phyloP scores from a whole-genome alignment of 2,113 vertebrate genomes.

The Apaloderma vittatum region DNA sequence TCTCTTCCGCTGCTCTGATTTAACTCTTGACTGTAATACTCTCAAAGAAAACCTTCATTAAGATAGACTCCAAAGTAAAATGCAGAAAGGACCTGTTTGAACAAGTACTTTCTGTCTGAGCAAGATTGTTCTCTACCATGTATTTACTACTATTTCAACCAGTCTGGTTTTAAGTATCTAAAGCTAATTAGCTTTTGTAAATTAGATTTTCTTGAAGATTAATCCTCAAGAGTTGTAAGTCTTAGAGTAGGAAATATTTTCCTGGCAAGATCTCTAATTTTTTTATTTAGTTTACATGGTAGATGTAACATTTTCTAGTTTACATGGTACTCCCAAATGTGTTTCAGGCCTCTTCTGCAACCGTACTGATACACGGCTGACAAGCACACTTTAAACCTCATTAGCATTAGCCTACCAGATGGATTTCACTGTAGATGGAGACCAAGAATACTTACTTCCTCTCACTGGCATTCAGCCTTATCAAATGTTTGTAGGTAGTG shows the following conservation, averaged over 20 bases:
- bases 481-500: background rate
- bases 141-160: slow-evolving; percentile 19
- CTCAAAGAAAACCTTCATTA: slow-evolving; percentile 56
- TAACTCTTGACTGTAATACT: slow-evolving; percentile 49
- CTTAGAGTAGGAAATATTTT: background rate
- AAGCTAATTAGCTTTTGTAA: slow-evolving; percentile 30
- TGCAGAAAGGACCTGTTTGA: slow-evolving; percentile 19
- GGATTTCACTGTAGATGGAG: background rate
- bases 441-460: background rate
- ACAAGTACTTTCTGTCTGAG: slow-evolving; percentile 50
- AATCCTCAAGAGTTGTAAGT: background rate
- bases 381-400: background rate
- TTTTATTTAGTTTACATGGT: background rate
- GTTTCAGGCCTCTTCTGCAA: background rate
- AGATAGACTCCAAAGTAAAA: slow-evolving; percentile 28
- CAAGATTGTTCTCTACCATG: slow-evolving; percentile 17
- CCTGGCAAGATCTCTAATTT: background rate
- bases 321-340: background rate
- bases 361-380: background rate
- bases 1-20: slow-evolving; percentile 44
- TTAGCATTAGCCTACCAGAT: background rate
- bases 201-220: slow-evolving; percentile 33
- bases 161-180: slow-evolving; percentile 43
- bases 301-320: background rate
- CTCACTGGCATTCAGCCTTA: background rate